Percentiles rank a stretch among this genome's conserved stretches.
phyloP scores from a whole-genome alignment of 1,140 invertebrate species.

The Aphis gossypii region DNA sequence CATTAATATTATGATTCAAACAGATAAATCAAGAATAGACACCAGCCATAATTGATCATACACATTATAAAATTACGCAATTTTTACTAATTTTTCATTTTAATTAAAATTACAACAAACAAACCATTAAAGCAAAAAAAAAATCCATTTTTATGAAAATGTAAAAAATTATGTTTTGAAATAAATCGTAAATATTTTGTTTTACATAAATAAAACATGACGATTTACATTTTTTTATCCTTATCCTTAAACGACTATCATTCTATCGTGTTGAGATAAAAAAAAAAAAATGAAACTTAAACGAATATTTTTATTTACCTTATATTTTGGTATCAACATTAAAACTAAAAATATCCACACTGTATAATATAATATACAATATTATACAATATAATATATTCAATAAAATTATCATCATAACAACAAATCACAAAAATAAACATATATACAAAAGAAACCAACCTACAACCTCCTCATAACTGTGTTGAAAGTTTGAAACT shows the following conservation, averaged over 20 bases:
- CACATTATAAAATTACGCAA: background rate
- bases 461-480: background rate
- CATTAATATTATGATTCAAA: background rate
- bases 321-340: background rate
- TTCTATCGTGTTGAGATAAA: background rate
- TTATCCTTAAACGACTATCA: background rate
- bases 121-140: background rate
- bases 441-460: background rate
- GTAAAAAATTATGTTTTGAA: background rate
- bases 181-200: background rate
- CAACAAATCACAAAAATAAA: background rate
- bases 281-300: background rate
- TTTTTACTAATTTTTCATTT: background rate
- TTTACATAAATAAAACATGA: background rate
- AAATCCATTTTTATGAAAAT: background rate
- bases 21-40: background rate
- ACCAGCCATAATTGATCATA: background rate
- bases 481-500: background rate
- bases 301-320: background rate
- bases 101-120: background rate
- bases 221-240: background rate
- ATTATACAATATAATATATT: background rate
- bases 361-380: background rate
- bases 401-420: background rate
- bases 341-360: background rate